phyloP scores from a whole-genome alignment of 2,113 vertebrate genomes.

The Cephalopterus ornatus region DNA sequence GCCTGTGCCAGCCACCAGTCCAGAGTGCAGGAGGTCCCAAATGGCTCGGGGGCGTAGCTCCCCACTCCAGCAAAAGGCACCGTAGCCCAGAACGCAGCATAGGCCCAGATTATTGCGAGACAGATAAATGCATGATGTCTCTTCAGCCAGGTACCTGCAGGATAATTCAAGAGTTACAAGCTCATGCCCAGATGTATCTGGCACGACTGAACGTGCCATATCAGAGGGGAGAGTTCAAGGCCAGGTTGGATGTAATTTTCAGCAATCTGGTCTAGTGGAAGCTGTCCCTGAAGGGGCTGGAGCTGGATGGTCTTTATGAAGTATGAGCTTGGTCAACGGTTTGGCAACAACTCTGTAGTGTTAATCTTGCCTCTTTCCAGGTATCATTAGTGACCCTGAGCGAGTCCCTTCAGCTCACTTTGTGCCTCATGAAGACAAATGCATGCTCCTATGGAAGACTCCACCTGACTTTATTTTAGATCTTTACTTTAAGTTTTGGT shows the following conservation, averaged over 20 bases:
- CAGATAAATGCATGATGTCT: conserved; percentile 86
- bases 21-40: conserved; percentile 94
- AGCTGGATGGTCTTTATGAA: not conserved
- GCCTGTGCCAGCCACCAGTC: conserved; percentile 95
- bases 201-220: accelerated
- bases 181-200: not conserved
- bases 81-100: conserved; percentile 90
- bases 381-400: not conserved
- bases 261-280: not conserved
- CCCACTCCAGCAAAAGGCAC: conserved; percentile 92
- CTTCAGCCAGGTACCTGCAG: conserved; percentile 90
- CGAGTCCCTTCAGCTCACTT: accelerated
- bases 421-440: not conserved
- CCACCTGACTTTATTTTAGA: not conserved
- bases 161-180: not conserved
- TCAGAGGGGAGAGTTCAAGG: accelerated
- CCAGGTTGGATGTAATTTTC: not conserved
- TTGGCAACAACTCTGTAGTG: not conserved
- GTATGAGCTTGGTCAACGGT: not conserved
- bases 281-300: no score
- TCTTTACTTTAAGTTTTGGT: not conserved
- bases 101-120: conserved; percentile 84
- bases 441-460: not conserved
- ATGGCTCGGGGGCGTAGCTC: conserved; percentile 89
- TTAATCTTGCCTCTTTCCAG: not conserved